Conservation (phyloP, 2,797 vertebrate species). For the Toxotes lorentzi region DNA sequence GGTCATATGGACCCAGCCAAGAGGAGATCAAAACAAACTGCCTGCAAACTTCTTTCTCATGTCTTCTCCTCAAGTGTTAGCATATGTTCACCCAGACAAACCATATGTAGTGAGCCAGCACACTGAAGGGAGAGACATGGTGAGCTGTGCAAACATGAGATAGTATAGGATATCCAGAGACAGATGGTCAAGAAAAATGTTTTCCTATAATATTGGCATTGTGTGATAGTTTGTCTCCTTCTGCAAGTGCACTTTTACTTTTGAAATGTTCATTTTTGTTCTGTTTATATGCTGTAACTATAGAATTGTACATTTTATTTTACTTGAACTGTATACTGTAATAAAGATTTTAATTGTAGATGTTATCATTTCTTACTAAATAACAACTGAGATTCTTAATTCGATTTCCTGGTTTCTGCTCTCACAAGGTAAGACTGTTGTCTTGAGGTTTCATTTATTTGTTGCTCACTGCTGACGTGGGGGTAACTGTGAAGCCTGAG, state of each 20-base stretch:
- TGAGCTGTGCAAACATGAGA: conserved; percentile 30
- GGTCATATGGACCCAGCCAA: conserved; percentile 37
- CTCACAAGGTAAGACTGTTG: neutral
- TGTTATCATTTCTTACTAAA: conserved; percentile 78
- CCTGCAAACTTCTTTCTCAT: conserved; percentile 30
- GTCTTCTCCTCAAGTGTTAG: conserved; percentile 34
- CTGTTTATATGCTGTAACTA: conserved; percentile 84
- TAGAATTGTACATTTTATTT: conserved; percentile 85
- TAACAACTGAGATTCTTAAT: conserved; percentile 70
- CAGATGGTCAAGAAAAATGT: conserved; percentile 44
- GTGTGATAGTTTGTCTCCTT: conserved; percentile 64
- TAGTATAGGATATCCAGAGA: conserved; percentile 41
- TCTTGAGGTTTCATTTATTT: conserved; percentile 30
- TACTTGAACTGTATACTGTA: conserved; percentile 81
- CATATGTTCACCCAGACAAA: conserved; percentile 43
- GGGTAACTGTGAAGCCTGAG: conserved; percentile 39
- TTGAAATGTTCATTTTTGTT: conserved; percentile 56
- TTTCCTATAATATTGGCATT: conserved; percentile 54
- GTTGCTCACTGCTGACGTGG: conserved; percentile 30
- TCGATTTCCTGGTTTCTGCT: conserved; percentile 22
- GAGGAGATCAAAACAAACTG: conserved; percentile 53
- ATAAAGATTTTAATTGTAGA: conserved; percentile 80
- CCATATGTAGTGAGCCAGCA: conserved; percentile 39
- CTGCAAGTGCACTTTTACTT: conserved; percentile 89
- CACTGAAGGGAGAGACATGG: conserved; percentile 25